phyloP scores from a whole-genome alignment of 2,888 invertebrate genomes.

The Cryptus viduatorius region DNA sequence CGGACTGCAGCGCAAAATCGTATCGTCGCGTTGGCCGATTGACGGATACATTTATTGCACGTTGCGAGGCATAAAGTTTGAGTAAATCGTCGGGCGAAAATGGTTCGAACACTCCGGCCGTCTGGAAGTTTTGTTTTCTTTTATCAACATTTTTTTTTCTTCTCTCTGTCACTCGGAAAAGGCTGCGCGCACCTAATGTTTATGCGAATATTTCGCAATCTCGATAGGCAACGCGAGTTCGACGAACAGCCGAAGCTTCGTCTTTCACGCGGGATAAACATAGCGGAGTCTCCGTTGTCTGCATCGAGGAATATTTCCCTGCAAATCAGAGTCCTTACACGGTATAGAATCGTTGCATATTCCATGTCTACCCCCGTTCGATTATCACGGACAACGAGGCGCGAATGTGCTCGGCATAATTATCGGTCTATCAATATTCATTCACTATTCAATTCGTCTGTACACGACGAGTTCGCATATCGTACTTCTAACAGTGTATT shows the following conservation, averaged over 20 bases:
- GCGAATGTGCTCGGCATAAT: constrained; percentile 72
- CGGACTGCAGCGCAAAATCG: neutral
- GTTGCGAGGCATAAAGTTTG: neutral
- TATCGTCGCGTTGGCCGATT: neutral
- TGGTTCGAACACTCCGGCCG: constrained; percentile 51
- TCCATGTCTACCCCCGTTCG: constrained; percentile 60
- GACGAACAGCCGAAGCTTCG: constrained; percentile 34
- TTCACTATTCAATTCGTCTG: constrained; percentile 70
- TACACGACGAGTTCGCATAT: constrained; percentile 58
- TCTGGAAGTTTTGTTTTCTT: constrained; percentile 25
- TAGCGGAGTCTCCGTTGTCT: constrained; percentile 45
- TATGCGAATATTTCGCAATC: constrained; percentile 65
- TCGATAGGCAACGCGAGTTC: constrained; percentile 51
- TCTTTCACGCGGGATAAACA: constrained; percentile 20
- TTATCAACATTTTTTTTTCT: neutral
- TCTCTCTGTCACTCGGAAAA: constrained; percentile 20
- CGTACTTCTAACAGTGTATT: constrained; percentile 45
- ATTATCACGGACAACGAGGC: constrained; percentile 67
- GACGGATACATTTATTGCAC: constrained; percentile 28
- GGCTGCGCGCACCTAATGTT: constrained; percentile 55
- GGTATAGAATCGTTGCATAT: constrained; percentile 58
- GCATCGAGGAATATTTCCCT: constrained; percentile 66
- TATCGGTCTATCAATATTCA: constrained; percentile 74
- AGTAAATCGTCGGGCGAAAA: constrained; percentile 22
- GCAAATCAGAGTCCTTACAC: constrained; percentile 62